Evolutionary conservation across 2,888 invertebrate species (phyloP).

Genomic region (Caenorhabditis sp.): DNA sequence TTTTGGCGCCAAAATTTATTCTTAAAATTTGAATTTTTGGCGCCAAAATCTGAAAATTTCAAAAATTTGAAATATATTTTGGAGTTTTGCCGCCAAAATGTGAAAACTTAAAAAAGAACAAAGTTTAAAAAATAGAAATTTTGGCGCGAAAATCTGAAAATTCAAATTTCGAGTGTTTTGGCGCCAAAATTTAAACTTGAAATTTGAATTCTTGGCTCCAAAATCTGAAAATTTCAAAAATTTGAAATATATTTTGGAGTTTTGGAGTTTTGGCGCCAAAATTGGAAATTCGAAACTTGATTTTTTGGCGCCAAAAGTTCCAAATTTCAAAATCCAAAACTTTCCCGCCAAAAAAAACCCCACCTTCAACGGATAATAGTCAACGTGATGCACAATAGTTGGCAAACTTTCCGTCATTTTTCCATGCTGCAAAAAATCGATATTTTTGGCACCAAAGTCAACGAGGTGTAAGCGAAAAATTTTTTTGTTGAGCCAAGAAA

Average conservation of each 20-base stretch:
- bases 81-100: too few species aligned
- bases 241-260: too few species aligned
- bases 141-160: too few species aligned
- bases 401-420: slow-evolving; percentile 33
- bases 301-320: not conserved
- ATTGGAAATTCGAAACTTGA: too few species aligned
- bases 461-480: too few species aligned
- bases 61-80: not conserved
- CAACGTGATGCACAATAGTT: slow-evolving; percentile 32
- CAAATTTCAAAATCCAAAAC: not conserved
- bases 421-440: not conserved
- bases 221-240: too few species aligned
- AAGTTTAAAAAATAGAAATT: too few species aligned
- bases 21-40: not conserved
- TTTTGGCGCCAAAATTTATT: slow-evolving; percentile 2
- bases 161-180: too few species aligned
- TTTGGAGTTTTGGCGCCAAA: too few species aligned
- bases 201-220: too few species aligned
- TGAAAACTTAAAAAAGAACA: too few species aligned
- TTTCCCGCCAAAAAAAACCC: slow-evolving; percentile 2
- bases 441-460: slow-evolving; percentile 7
- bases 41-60: not conserved
- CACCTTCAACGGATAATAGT: slow-evolving; percentile 30
- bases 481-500: slow-evolving; percentile 9
- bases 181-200: too few species aligned